Base-by-base conservation (phyloP, 2,113 vertebrate genomes). In the Myrmophylax atrothorax region DNA sequence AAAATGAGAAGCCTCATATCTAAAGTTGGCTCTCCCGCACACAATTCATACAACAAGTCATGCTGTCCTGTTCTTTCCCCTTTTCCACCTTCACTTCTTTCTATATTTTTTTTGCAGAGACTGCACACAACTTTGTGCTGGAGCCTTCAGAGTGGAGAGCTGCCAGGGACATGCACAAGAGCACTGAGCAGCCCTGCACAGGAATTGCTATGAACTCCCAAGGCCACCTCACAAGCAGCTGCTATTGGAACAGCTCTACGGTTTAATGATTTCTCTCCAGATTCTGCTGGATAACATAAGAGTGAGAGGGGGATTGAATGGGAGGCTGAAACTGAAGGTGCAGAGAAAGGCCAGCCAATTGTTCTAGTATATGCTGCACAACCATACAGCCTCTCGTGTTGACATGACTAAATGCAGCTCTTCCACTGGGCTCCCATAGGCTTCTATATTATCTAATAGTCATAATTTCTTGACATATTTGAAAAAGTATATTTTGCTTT, bases 341-440 rank as follows among this genome's bases (percentile, higher is more conserved):
- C 96, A 97, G 94, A 84, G 47, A 96, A 90, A 96, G 97, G 96
- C 58, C 97, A 97, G 97, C 97, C 97, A 97, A 97, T 70, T 87
- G 76, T 89, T 90, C 74, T 35, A 79, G 70, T 89, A 80, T 67
- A 82, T 66, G 42, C 77, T 97, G 66, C 64, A 44, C 0, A 37
- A 52, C 62, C 62, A 89, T 83, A 55, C 56, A 94, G 38, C 18
- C 46, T 42, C 42, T 93, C 87, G 66, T 77, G 81, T 79, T 88
- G 84, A 85, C 46, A 40, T 87, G 75, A 89, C 90, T 94, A 84
- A 84, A 75, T 56, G 37, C n/a, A 94, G 50, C 40, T 80, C 84
- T 90, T 93, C 55, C 93, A 81, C 42, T 68, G 77, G 83, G 76
- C 25, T 94, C 66, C 69, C 42, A 50, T 15, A 79, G 49, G 46